phyloP scores from a whole-genome alignment of 2,888 invertebrate genomes.

The Cryptophagus acutangulus region DNA sequence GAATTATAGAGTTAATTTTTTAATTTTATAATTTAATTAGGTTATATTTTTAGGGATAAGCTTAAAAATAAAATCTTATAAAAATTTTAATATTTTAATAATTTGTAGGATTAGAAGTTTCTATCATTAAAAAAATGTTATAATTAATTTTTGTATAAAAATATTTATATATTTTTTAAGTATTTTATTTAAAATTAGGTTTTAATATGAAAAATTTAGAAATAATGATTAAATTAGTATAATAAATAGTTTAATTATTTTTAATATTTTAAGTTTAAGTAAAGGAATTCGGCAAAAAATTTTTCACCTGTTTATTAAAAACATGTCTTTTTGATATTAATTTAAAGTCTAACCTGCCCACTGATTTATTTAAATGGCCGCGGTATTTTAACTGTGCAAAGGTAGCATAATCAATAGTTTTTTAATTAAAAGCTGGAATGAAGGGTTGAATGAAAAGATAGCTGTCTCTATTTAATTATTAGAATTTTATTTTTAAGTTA shows the following conservation, averaged over 20 bases:
- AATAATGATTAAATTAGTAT: slow-evolving; percentile 62
- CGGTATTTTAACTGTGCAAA: slow-evolving; percentile 74
- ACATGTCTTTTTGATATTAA: slow-evolving; percentile 60
- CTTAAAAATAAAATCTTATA: slow-evolving; percentile 18
- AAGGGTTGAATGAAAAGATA: slow-evolving; percentile 65
- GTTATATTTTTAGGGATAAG: slow-evolving; percentile 19
- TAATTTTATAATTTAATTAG: slow-evolving; percentile 9
- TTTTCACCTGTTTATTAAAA: slow-evolving; percentile 74
- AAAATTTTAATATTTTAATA: slow-evolving; percentile 36
- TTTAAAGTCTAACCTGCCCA: slow-evolving; percentile 69
- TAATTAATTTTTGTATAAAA: slow-evolving; percentile 51
- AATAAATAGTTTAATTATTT: slow-evolving; percentile 35
- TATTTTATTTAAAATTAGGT: slow-evolving; percentile 46
- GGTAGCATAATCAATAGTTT: slow-evolving; percentile 78
- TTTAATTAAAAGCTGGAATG: slow-evolving; percentile 76
- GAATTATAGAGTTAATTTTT: slow-evolving; percentile 3
- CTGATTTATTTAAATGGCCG: slow-evolving; percentile 71
- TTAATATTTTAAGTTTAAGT: slow-evolving; percentile 38
- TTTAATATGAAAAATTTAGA: slow-evolving; percentile 45
- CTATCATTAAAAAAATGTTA: slow-evolving; percentile 49
- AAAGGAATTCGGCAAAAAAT: slow-evolving; percentile 63
- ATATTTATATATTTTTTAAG: slow-evolving; percentile 45
- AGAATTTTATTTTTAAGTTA: slow-evolving; percentile 58
- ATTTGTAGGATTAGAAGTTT: slow-evolving; percentile 57
- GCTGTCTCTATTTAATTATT: slow-evolving; percentile 56